Evolutionary conservation across 1,140 invertebrate species (phyloP).

Genomic region (Littorina saxatilis): DNA sequence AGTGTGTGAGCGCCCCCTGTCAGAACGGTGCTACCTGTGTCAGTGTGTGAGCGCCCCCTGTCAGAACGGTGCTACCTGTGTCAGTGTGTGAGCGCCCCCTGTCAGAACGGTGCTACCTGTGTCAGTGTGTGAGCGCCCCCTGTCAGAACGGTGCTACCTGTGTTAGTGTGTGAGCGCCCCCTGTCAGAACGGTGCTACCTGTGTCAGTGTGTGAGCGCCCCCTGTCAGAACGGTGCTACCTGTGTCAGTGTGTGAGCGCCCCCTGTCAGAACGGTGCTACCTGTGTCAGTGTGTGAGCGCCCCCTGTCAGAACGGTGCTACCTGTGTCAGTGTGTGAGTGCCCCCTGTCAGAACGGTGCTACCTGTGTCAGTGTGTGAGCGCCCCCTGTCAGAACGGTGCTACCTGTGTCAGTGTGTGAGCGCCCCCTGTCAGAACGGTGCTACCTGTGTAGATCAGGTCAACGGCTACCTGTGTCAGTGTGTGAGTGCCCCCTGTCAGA

Average conservation of each 20-base stretch:
- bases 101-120: neutral
- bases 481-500: constrained; percentile 41
- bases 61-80: neutral
- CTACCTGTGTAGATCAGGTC: neutral
- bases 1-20: constrained; percentile 42
- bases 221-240: no score
- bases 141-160: neutral
- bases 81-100: neutral
- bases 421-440: neutral
- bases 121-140: neutral
- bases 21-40: neutral
- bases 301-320: constrained; percentile 29
- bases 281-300: constrained; percentile 44
- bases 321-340: constrained; percentile 50
- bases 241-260: no score
- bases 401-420: neutral
- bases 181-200: no score
- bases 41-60: constrained; percentile 21
- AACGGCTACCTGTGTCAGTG: constrained; percentile 52
- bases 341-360: no score
- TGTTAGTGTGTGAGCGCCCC: constrained; percentile 20
- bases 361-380: neutral
- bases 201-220: constrained; percentile 19
- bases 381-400: neutral
- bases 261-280: constrained; percentile 38